phyloP scores from a whole-genome alignment of 1,140 invertebrate genomes.

The Trichogramma pretiosum region DNA sequence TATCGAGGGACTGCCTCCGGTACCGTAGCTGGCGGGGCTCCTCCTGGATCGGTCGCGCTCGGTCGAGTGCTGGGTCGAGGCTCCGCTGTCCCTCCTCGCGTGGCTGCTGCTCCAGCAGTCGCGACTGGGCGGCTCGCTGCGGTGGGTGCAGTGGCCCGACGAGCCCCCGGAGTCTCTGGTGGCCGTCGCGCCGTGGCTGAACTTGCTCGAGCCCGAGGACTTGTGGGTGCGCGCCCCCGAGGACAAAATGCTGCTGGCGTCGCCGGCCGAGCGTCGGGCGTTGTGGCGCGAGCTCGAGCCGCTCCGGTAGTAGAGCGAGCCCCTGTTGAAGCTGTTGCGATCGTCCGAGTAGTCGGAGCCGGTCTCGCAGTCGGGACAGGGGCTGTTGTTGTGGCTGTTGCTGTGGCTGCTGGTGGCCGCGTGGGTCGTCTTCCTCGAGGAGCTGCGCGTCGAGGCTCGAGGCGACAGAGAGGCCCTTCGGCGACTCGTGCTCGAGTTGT shows the following conservation, averaged over 20 bases:
- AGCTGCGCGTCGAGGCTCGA: slow-evolving; percentile 36
- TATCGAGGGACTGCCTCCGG: slow-evolving; percentile 33
- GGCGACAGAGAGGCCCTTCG: slow-evolving; percentile 46
- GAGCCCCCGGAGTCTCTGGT: slow-evolving; percentile 68
- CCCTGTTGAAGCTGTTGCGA: slow-evolving; percentile 42
- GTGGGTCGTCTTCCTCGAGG: slow-evolving; percentile 29
- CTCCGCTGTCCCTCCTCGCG: slow-evolving; percentile 54
- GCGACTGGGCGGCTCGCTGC: slow-evolving; percentile 57
- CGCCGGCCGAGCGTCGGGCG: slow-evolving; percentile 42
- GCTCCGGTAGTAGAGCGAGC: slow-evolving; percentile 37
- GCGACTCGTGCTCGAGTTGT: slow-evolving; percentile 58
- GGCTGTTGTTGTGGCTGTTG: not conserved
- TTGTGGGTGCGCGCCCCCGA: slow-evolving; percentile 43
- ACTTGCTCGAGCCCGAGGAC: slow-evolving; percentile 43
- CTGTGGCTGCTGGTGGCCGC: not conserved
- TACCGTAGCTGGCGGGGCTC: slow-evolving; percentile 30
- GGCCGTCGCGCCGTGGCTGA: slow-evolving; percentile 43
- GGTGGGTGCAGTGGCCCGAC: slow-evolving; percentile 67
- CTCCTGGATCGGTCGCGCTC: slow-evolving; percentile 41
- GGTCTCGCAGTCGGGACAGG: slow-evolving; percentile 41
- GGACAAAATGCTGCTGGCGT: slow-evolving; percentile 41
- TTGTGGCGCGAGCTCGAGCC: too few species aligned
- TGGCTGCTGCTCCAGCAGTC: slow-evolving; percentile 44
- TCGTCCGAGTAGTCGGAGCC: slow-evolving; percentile 44
- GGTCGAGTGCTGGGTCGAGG: slow-evolving; percentile 55